Base-by-base conservation (phyloP, 2,113 vertebrate genomes). In the Heterocephalus glaber region DNA sequence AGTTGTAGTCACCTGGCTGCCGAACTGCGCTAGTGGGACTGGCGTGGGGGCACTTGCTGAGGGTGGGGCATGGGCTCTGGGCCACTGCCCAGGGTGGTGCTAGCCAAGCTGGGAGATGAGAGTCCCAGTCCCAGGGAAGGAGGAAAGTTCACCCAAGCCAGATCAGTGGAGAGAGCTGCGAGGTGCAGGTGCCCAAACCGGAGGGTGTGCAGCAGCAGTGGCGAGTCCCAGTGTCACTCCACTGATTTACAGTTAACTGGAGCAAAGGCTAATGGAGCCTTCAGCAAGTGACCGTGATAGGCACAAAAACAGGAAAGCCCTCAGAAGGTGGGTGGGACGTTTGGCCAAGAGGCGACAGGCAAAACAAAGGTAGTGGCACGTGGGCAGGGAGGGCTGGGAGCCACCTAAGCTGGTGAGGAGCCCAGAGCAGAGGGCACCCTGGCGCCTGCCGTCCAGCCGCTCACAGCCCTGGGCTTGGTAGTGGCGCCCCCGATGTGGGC, bases 241-340 rank as follows among this genome's bases (percentile, higher is more conserved):
- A 60, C 65, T 56, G 86, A 95, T n/a, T 97, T 92, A 95, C 38
- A 76, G 70, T 93, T 54, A 90, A 89, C 60, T 97, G 95, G 88
- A 95, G 63, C 91, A 97, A 94, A 90, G 87, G 94, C 96, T 96
- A 98, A 97, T 98, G 95, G 98, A 90, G 77, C 61, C 54, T 86
- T 93, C 89, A 95, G 92, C 9, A 68, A 97, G 83, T 28, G 86
- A 77, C 68, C 44, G 24, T 0, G 2, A 61, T 9, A 14, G 72
- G 96, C 58, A 86, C 95, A 94, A 97, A 92, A 96, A 94, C 80
- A 86, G 96, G 85, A 95, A 94, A 82, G 65, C 81, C 35, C 52
- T 63, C 70, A 83, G 89, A 90, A 92, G 80, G 66, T 95, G 85
- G 96, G 89, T 60, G 35, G 92, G 97, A 86, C 88, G 90, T 79